Evolutionary conservation across 2,888 invertebrate species (phyloP).

Genomic region (Embidobia sp.): DNA sequence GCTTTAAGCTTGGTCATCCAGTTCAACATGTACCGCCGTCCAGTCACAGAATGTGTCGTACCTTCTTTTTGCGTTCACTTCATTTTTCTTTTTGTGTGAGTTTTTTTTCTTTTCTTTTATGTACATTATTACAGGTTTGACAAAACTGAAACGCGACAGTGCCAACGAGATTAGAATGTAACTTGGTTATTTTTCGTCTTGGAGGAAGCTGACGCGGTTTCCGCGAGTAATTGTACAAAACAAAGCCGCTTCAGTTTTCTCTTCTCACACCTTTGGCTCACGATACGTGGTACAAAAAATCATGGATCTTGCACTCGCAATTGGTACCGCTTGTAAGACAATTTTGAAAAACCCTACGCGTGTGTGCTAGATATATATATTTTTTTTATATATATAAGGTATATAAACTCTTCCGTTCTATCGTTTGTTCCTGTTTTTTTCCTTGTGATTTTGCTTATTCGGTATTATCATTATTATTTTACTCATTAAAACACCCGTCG

Average conservation of each 20-base stretch:
- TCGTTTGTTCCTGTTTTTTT: slow-evolving; percentile 47
- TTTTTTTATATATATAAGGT: slow-evolving; percentile 53
- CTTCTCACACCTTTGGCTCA: slow-evolving; percentile 18
- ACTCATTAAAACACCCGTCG: slow-evolving; percentile 27
- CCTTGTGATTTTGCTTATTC: slow-evolving; percentile 26
- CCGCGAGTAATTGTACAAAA: slow-evolving; percentile 62
- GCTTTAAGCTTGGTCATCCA: slow-evolving; percentile 39
- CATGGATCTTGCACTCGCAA: slow-evolving; percentile 26
- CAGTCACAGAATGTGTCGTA: slow-evolving; percentile 50
- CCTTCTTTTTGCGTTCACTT: slow-evolving; percentile 9
- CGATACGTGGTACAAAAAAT: slow-evolving; percentile 53
- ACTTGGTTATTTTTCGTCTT: slow-evolving; percentile 3
- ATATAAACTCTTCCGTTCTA: slow-evolving; percentile 60
- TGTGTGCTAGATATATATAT: slow-evolving; percentile 45
- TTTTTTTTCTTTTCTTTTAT: slow-evolving; percentile 43
- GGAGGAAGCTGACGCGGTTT: slow-evolving; percentile 54
- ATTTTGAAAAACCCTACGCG: slow-evolving; percentile 57
- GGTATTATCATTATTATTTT: slow-evolving; percentile 14
- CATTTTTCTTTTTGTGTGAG: slow-evolving; percentile 47
- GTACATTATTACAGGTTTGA: slow-evolving; percentile 60
- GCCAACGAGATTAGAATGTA: slow-evolving; percentile 44
- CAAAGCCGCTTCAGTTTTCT: slow-evolving; percentile 54
- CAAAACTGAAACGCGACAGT: slow-evolving; percentile 53
- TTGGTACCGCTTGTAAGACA: slow-evolving; percentile 44
- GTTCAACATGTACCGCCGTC: slow-evolving; percentile 48